phyloP scores from a whole-genome alignment of 2,888 invertebrate species.

The Priocnemis perturbator region DNA sequence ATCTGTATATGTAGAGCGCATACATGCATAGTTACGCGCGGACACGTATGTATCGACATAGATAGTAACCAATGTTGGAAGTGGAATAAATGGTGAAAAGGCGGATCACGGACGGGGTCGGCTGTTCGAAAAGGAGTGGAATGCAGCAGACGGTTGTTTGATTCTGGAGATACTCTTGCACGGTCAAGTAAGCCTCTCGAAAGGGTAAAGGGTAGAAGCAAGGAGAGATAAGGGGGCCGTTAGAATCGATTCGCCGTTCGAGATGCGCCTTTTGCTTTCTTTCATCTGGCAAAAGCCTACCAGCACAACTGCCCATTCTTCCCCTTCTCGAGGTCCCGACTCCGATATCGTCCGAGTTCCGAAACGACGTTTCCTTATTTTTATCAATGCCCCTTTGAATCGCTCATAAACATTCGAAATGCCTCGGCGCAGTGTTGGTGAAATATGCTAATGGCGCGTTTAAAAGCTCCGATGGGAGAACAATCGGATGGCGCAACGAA shows the following conservation, averaged over 20 bases:
- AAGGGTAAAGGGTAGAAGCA: constrained; percentile 23
- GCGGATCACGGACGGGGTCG: neutral
- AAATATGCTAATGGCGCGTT: too few relatives aligned
- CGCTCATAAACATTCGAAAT: constrained; percentile 18
- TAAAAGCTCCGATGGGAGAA: too few relatives aligned
- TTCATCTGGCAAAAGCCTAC: constrained; percentile 19
- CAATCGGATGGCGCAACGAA: neutral
- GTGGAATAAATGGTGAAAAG: constrained; percentile 1
- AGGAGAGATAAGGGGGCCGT: constrained; percentile 25
- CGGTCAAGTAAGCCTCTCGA: constrained; percentile 14
- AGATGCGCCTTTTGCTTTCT: constrained; percentile 31
- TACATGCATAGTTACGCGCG: neutral
- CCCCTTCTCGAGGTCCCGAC: neutral
- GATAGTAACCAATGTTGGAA: neutral
- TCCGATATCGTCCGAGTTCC: constrained; percentile 2
- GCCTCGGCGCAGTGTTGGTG: neutral
- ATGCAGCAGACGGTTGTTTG: neutral
- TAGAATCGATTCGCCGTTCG: constrained; percentile 41
- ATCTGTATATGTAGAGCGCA: too few relatives aligned
- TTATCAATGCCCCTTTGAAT: neutral
- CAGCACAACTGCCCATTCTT: constrained; percentile 7
- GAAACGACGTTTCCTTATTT: constrained; percentile 3
- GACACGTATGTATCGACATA: neutral
- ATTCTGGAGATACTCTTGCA: constrained; percentile 4
- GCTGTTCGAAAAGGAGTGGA: neutral